Evolutionary conservation across 2,888 invertebrate species (phyloP).

Genomic region (Pristionchus arcanus): DNA sequence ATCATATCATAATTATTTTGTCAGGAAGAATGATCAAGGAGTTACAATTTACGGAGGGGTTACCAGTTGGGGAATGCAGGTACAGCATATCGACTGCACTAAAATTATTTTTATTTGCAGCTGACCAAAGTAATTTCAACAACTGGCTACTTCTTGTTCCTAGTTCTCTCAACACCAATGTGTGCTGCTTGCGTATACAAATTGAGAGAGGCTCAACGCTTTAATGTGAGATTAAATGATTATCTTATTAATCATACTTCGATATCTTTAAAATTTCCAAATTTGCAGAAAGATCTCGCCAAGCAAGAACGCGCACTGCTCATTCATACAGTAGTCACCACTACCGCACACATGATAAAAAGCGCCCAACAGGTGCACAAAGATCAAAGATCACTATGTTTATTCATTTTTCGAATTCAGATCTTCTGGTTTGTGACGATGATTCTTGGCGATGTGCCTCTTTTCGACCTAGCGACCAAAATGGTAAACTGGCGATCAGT

Average conservation of each 20-base stretch:
- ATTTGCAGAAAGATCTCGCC: neutral
- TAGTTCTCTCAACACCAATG: neutral
- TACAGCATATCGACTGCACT: neutral
- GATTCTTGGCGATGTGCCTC: neutral
- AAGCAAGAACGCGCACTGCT: neutral
- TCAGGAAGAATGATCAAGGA: neutral
- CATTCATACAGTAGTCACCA: neutral
- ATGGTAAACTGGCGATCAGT: neutral
- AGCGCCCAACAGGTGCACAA: neutral
- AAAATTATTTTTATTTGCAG: neutral
- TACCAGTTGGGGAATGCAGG: neutral
- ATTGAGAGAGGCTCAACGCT: neutral
- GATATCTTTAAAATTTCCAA: neutral
- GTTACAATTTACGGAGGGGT: neutral
- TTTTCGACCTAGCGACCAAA: neutral
- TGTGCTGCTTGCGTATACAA: neutral
- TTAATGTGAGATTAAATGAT: neutral
- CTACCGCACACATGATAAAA: neutral
- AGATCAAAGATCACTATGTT: neutral
- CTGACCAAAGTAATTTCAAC: neutral
- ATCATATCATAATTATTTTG: neutral
- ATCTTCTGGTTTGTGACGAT: constrained; percentile 22
- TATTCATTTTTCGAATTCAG: neutral
- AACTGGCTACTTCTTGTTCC: neutral
- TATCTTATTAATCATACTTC: neutral